Conservation (phyloP, 2,888 invertebrate genomes). For the Anthrax anthrax region DNA sequence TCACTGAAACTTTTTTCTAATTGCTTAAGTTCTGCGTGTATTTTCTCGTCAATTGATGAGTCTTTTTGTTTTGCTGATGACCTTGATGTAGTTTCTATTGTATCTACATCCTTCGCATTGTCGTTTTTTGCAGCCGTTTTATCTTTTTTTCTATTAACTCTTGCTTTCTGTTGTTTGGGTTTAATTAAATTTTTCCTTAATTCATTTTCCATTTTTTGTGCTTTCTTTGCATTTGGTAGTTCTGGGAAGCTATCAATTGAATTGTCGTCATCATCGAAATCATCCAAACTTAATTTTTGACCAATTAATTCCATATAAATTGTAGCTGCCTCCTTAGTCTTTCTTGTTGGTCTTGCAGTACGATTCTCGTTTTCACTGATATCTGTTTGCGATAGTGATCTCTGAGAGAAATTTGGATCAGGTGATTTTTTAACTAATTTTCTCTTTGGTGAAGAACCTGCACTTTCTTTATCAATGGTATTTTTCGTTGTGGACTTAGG, state of each 20-base stretch:
- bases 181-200: conserved; percentile 34
- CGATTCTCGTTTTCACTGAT: conserved; percentile 14
- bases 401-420: conserved; percentile 1
- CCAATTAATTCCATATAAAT: conserved; percentile 61
- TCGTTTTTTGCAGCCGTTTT: conserved; percentile 7
- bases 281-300: conserved; percentile 49
- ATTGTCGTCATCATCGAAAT: conserved; percentile 43
- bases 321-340: conserved; percentile 61
- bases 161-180: conserved; percentile 7
- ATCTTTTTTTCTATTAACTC: neutral
- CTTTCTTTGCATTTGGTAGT: conserved; percentile 46
- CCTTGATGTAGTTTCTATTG: neutral
- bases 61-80: neutral
- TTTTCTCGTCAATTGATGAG: conserved; percentile 1
- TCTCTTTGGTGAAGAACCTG: conserved; percentile 9
- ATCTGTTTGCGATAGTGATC: conserved; percentile 14
- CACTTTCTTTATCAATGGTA: conserved; percentile 7
- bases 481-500: conserved; percentile 5
- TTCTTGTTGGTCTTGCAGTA: conserved; percentile 42
- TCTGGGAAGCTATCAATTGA: conserved; percentile 54
- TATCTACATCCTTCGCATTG: conserved; percentile 3
- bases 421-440: conserved; percentile 17
- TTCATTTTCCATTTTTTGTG: conserved; percentile 44
- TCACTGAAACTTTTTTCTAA: conserved; percentile 41
- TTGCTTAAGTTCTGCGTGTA: conserved; percentile 9